Evolutionary conservation across 2,797 vertebrate genomes (phyloP).

Genomic region (Clarias laeviceps): DNA sequence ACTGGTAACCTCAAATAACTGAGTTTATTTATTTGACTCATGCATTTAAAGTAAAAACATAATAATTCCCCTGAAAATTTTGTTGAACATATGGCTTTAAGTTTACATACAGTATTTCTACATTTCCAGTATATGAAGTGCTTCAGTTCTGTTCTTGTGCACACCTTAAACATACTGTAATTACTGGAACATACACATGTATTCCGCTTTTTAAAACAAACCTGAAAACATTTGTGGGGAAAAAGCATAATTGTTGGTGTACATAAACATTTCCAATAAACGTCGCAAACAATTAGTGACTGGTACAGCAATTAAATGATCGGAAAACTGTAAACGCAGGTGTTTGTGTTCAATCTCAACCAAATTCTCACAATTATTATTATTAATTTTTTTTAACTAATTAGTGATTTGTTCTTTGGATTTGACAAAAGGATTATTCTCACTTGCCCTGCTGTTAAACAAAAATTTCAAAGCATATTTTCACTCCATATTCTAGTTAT

Average conservation of each 20-base stretch:
- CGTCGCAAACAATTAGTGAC: slow-evolving; percentile 13
- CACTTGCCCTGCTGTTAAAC: slow-evolving; percentile 57
- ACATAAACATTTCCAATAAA: slow-evolving; percentile 30
- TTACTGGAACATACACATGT: neutral
- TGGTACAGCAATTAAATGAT: slow-evolving; percentile 31
- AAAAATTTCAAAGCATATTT: slow-evolving; percentile 60
- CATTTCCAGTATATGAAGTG: neutral
- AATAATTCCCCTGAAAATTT: neutral
- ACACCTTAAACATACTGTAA: neutral
- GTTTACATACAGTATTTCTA: neutral
- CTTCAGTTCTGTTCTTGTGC: neutral
- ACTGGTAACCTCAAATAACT: neutral
- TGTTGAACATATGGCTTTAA: neutral
- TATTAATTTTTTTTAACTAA: slow-evolving; percentile 36
- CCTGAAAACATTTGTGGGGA: neutral
- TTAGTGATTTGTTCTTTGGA: slow-evolving; percentile 55
- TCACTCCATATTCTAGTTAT: slow-evolving; percentile 69
- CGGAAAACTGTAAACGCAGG: slow-evolving; percentile 40
- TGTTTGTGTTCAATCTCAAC: slow-evolving; percentile 40
- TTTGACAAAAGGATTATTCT: slow-evolving; percentile 58
- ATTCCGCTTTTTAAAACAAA: neutral
- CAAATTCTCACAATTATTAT: slow-evolving; percentile 17
- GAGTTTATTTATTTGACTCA: neutral
- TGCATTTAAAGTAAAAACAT: neutral
- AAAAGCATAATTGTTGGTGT: neutral